These are phyloP conservation scores for Colistium nudipinnis DNA, from an alignment of 2,113 vertebrate species.

Conservation along the genomic window DNA sequence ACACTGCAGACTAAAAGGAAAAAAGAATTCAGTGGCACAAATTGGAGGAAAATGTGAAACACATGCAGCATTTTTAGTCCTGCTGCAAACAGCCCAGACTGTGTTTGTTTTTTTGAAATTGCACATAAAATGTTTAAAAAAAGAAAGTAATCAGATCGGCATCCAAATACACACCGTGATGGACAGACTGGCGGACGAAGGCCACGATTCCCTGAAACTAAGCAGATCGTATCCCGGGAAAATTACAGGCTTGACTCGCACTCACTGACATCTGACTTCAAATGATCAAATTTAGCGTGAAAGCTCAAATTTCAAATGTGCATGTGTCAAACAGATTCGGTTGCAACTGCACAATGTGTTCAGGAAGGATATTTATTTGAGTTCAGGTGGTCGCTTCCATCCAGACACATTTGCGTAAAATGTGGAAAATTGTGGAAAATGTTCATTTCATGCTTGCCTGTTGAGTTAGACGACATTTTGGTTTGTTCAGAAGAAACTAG, in stretches of 20 bases:
- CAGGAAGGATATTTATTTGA: neutral
- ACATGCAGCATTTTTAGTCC: too few species aligned
- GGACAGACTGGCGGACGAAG: neutral
- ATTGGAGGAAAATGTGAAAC: too few species aligned
- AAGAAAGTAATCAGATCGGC: neutral
- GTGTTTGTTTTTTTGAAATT: too few species aligned
- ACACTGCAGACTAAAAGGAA: too few species aligned
- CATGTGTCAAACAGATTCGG: neutral
- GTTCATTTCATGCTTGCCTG: too few species aligned
- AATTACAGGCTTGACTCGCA: neutral
- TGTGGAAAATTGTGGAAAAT: too few species aligned
- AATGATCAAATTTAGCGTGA: neutral
- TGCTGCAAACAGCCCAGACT: too few species aligned
- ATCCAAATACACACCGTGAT: slow-evolving; percentile 12
- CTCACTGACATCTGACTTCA: neutral
- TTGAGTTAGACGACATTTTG: too few species aligned
- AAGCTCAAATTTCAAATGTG: neutral
- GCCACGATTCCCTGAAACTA: neutral
- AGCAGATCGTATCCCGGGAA: neutral
- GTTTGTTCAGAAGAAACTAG: too few species aligned
- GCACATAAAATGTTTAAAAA: neutral
- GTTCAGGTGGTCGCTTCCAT: too few species aligned
- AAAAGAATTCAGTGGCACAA: too few species aligned
- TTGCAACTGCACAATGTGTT: neutral
- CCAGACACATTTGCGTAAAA: too few species aligned